Base-by-base conservation (phyloP, 2,113 vertebrate genomes). In the Forbesichthys agassizii region DNA sequence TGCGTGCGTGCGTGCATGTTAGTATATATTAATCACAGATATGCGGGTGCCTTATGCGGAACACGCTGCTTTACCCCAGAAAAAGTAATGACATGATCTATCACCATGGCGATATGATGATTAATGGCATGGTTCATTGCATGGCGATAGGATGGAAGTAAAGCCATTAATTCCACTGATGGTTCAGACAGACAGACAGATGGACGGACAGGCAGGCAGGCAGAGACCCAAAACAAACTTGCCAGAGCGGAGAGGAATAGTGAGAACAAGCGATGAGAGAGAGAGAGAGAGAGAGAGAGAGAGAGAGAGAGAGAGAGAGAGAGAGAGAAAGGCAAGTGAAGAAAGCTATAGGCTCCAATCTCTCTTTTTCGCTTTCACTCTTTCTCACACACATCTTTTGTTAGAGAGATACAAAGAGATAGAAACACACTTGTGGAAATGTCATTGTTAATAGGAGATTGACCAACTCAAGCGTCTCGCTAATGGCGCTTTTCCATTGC, bases 91-190 rank as follows among this genome's bases (percentile, higher is more conserved):
- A 88, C 87, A 85, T 57, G 77, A 89, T 87, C 81, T 68, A 68
- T 89, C 86, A 89, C 81, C 80, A 68, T 13, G 27, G 86, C 75
- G 56, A 88, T 87, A 82, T 78, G 84, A 86, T 89, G 86, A 90
- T 90, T 90, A 88, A 89, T 67, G 74, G 78, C 80, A 87, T 78
- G 77, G 83, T 84, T 88, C 86, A 87, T 90, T 82, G 73, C 86
- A 81, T 84, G 82, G 84, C 64, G 77, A 88, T 88, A 73, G 27
- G 66, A 76, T 88, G 82, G 78, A 86, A 88, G 87, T 88, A 89
- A 83, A 87, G 77, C 70, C 85, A 87, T 88, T 87, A 85, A 88
- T 87, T 88, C 68, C 68, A 66, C 80, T 76, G 86, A 88, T 56
- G 66, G 77, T 66, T 67, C 75, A 80, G 65, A 72, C 66, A 75